Base-by-base conservation (phyloP, 2,888 invertebrate species). In the Orchestes rusci region DNA sequence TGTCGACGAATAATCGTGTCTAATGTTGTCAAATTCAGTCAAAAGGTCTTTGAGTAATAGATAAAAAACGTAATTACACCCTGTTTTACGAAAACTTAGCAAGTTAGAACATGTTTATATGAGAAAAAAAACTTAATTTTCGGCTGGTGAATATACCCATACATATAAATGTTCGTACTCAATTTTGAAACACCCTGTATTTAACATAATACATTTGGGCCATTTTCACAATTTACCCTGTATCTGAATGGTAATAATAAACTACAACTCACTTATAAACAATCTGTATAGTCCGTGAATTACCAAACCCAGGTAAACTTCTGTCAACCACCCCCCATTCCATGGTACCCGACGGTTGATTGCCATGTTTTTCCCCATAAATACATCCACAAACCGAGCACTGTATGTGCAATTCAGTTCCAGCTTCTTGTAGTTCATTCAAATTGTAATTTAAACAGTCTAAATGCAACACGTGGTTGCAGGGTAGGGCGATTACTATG, bases 361-460 rank as follows among this genome's bases (percentile, higher is more conserved):
- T 87, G 29, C 86, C 86, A 56, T 75, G 72, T 50, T 79, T 79
- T 70, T 85, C 83, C 1, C 90, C 90, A 66, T 89, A 89, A 56
- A 84, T 80, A 57, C 80, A 80, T 51, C 89, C 88, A 68, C 92
- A 92, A 16, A 86, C 83, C 2, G 86, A 85, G 65, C 93, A 93
- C 66, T 87, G 87, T 57, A 91, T 79, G 65, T 84, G 85, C 56
- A 85, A 70, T 43, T 67, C 70, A 2, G 66, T 57, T 4, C 64
- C 62, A 23, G 64, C 65, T 42, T 69, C 70, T 58, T 75, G 75
- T 54, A 79, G 77, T 16, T 77, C 76, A 35, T 79, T 80, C 42
- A 87, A 77, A 72, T 85, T 79, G 33, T 80, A 80, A 60, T 82
- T 80, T 30, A 91, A 72, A 63, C 91, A 91, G 57, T 82, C 80